phyloP scores from a whole-genome alignment of 2,113 vertebrate species.

The Heloderma charlesbogerti region DNA sequence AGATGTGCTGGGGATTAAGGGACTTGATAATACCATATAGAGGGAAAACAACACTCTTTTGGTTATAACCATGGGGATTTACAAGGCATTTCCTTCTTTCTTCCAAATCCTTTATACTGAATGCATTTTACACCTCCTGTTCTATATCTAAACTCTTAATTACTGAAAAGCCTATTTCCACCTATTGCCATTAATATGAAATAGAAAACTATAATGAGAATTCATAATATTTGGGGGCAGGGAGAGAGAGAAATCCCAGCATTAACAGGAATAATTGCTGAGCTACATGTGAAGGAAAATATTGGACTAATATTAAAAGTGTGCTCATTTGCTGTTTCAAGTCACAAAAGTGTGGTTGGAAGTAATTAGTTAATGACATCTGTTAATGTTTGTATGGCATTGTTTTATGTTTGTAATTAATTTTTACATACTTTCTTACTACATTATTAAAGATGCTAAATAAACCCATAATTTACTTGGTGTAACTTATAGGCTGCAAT shows the following conservation, averaged over 20 bases:
- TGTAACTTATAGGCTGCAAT: neutral
- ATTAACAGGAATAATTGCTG: neutral
- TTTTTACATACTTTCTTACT: neutral
- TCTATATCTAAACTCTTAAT: neutral
- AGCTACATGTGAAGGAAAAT: neutral
- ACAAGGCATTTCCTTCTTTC: neutral
- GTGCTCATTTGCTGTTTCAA: neutral
- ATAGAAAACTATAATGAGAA: slow-evolving; percentile 19
- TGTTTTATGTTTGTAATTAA: slow-evolving; percentile 19
- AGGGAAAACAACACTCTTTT: neutral
- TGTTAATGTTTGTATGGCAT: slow-evolving; percentile 26
- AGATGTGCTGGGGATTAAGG: neutral
- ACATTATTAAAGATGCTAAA: slow-evolving; percentile 11
- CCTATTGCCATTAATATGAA: neutral
- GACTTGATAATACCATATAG: neutral
- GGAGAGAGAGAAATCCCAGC: neutral
- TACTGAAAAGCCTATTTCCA: neutral
- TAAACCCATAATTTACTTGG: slow-evolving; percentile 14
- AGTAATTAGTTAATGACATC: slow-evolving; percentile 21
- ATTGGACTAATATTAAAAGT: slow-evolving; percentile 19
- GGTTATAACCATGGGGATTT: neutral
- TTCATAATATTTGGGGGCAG: neutral
- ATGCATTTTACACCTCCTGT: neutral
- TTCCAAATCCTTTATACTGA: neutral
- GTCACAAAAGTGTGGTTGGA: neutral